These are phyloP conservation scores for Escarpia spicata DNA, from an alignment of 2,888 invertebrate species.

Conservation along the genomic window DNA sequence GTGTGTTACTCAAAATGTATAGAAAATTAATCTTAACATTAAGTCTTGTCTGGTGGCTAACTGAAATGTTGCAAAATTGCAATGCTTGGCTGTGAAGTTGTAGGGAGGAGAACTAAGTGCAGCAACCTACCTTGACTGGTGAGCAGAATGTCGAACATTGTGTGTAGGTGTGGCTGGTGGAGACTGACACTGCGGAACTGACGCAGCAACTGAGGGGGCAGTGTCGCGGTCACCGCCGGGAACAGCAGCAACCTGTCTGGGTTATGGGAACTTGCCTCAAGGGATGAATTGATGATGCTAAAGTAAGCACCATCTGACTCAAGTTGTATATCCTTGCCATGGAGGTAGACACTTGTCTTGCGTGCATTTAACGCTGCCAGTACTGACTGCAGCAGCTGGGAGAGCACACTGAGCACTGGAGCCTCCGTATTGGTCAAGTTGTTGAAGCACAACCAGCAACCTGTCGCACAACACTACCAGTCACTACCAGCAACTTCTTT, in stretches of 20 bases:
- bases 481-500: not conserved
- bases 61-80: not conserved
- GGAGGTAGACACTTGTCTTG: constrained; percentile 52
- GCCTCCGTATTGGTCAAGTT: constrained; percentile 52
- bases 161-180: constrained; percentile 53
- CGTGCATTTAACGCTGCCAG: constrained; percentile 54
- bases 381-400: constrained; percentile 55
- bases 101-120: not conserved
- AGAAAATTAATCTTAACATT: not conserved
- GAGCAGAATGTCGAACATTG: constrained; percentile 55
- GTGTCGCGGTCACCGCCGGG: constrained; percentile 49
- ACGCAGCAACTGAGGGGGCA: constrained; percentile 56
- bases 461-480: constrained; percentile 40
- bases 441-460: constrained; percentile 61
- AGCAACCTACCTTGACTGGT: constrained; percentile 56
- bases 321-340: constrained; percentile 51
- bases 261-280: constrained; percentile 44
- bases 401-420: constrained; percentile 55
- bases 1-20: not conserved
- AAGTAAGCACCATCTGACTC: constrained; percentile 52
- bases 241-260: constrained; percentile 57
- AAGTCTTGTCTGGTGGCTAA: not conserved
- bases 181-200: constrained; percentile 59
- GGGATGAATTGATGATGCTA: constrained; percentile 49
- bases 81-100: not conserved